phyloP scores from a whole-genome alignment of 2,113 vertebrate genomes.

The Pandion haliaetus region DNA sequence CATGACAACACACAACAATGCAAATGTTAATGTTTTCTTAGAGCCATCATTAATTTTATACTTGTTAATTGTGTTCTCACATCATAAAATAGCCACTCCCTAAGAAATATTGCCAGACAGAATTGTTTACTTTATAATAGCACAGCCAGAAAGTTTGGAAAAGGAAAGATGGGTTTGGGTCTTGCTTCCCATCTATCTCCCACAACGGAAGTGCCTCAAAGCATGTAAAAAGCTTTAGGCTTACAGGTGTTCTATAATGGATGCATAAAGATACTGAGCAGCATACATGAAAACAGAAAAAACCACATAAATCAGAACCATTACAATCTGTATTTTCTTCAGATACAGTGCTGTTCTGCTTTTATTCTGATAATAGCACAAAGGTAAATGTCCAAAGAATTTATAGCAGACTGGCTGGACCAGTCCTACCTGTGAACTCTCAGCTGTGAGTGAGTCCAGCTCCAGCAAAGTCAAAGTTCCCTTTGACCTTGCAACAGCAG shows the following conservation, averaged over 20 bases:
- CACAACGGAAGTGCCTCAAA: not conserved
- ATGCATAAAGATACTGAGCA: not conserved
- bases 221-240: not conserved
- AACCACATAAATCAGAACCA: slow-evolving; percentile 46
- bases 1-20: not conserved
- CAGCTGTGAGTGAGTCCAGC: not conserved
- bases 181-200: not conserved
- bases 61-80: not conserved
- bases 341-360: slow-evolving; percentile 41
- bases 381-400: slow-evolving; percentile 7
- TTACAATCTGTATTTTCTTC: slow-evolving; percentile 51
- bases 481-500: not conserved
- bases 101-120: not conserved
- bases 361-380: not conserved
- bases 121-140: not conserved
- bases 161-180: not conserved
- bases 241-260: not conserved
- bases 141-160: not conserved
- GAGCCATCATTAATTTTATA: not conserved
- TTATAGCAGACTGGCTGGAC: not conserved
- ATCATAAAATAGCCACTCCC: not conserved
- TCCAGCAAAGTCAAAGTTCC: not conserved
- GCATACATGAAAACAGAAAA: slow-evolving; percentile 55
- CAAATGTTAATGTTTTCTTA: not conserved
- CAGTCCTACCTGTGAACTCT: not conserved